Conservation (phyloP, 2,113 vertebrate species). For the Orthonyx spaldingii region DNA sequence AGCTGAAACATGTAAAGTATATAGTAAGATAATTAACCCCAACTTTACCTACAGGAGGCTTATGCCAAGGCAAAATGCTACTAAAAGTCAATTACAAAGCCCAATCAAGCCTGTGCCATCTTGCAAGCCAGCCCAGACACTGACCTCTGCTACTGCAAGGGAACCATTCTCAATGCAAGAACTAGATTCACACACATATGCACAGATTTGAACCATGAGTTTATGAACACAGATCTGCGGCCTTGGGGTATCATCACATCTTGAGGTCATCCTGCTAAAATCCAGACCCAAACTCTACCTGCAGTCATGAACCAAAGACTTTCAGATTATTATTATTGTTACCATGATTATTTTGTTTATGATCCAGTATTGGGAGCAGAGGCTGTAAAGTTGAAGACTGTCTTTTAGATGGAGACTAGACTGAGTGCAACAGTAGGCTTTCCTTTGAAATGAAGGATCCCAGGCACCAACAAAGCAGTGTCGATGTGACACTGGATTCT, state of each 20-base stretch:
- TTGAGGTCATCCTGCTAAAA: not conserved
- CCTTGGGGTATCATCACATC: not conserved
- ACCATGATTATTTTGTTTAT: not conserved
- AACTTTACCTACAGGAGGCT: not conserved
- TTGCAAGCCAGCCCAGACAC: not conserved
- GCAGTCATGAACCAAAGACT: not conserved
- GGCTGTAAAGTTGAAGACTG: not conserved
- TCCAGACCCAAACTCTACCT: not conserved
- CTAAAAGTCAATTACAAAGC: not conserved
- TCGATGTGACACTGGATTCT: not conserved
- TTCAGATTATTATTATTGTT: not conserved
- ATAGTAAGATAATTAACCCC: not conserved
- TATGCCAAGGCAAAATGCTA: not conserved
- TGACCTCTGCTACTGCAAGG: not conserved
- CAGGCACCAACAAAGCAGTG: not conserved
- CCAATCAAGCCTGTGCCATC: not conserved
- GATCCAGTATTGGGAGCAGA: not conserved
- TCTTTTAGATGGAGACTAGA: not conserved
- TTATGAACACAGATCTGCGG: not conserved
- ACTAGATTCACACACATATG: not conserved
- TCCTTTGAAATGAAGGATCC: not conserved
- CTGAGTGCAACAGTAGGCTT: not conserved
- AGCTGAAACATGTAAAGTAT: not conserved
- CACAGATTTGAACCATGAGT: not conserved
- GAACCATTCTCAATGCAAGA: not conserved